Evolutionary conservation across 2,797 vertebrate genomes (phyloP), one percentile per base, ranked within the genome.

Genomic region (Coreius guichenoti): DNA sequence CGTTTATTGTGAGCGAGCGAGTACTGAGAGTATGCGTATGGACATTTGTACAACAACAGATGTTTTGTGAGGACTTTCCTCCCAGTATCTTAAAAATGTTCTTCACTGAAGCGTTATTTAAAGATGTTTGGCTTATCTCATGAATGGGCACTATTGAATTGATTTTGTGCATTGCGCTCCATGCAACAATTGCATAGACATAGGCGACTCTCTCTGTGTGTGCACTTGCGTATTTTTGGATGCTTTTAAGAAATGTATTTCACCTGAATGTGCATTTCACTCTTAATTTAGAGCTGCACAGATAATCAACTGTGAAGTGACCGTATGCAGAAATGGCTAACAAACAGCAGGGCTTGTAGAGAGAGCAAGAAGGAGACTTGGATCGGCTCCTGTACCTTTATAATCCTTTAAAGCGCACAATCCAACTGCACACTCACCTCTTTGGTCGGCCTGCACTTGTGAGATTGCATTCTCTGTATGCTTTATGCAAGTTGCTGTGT

Each of bases 301-400:
- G 91, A 94, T 94, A 92, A 94, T 94, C 90, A 93, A 90, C 88
- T 91, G 90, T 91, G 91, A 94, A 92, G 93, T 91, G 90, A 86
- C 90, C 91, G 92, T 92, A 93, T 94, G 91, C 90, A 93, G 91
- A 93, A 94, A 92, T 88, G 88, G 91, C 93, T 93, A 93, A 93
- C 91, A 78, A 88, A 89, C 90, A 86, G 90, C 89, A 87, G 85
- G 87, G 91, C 90, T 92, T 89, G 88, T 90, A 84, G 86, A 82
- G 90, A 81, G 68, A 17, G 63, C 78, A 82, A 74, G 67, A 82
- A 80, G 87, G 84, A 89, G 92, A 88, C 89, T 91, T 65, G 88
- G 90, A 92, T 92, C 84, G 83, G 85, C 86, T 88, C 84, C n/a
- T 63, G 85, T 88, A 86, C 86, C 89, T 92, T 91, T 91, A 91